A percentile compares a stretch with the other conserved stretches of the same genome.
Evolutionary conservation across 2,888 invertebrate species (phyloP).

Genomic region (Pterobdella sp.): DNA sequence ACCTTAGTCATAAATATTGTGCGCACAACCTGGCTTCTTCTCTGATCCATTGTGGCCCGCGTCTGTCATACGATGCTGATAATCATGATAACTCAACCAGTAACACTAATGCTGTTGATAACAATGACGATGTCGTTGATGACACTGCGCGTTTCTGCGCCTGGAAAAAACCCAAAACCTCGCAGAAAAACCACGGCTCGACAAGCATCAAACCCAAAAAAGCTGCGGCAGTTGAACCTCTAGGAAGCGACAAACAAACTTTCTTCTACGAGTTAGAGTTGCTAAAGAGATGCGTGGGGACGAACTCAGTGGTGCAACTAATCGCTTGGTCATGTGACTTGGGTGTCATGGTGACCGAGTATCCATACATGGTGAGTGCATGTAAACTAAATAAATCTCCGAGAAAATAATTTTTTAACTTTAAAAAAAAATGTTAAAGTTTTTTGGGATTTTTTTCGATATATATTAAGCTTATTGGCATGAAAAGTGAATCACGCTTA

Average conservation of each 20-base stretch:
- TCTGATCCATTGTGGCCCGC: not conserved
- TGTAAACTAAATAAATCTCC: too few species aligned
- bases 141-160: not conserved
- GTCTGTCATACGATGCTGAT: not conserved
- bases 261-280: not conserved
- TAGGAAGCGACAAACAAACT: too few species aligned
- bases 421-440: too few species aligned
- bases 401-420: too few species aligned
- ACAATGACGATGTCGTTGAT: not conserved
- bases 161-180: not conserved
- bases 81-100: not conserved
- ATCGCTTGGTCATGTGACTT: not conserved
- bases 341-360: conserved; percentile 9
- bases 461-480: too few species aligned
- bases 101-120: not conserved
- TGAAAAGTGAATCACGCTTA: too few species aligned
- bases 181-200: not conserved
- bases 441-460: too few species aligned
- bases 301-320: not conserved
- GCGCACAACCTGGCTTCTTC: not conserved
- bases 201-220: not conserved
- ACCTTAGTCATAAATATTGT: not conserved
- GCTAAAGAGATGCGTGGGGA: not conserved
- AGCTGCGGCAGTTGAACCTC: not conserved
- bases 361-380: not conserved